phyloP scores from a whole-genome alignment of 2,888 invertebrate genomes.

The Oxycera nigricornis region DNA sequence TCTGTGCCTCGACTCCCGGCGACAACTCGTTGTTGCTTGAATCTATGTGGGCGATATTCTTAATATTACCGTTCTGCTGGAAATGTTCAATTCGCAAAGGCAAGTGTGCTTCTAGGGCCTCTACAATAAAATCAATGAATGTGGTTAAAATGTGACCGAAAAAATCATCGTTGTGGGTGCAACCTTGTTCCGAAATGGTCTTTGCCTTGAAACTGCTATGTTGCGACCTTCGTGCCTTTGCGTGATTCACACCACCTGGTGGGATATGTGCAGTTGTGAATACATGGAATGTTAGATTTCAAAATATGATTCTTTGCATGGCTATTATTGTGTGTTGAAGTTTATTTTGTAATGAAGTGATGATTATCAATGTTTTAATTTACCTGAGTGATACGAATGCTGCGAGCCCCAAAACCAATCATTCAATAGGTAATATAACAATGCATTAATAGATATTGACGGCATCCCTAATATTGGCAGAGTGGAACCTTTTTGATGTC shows the following conservation, averaged over 20 bases:
- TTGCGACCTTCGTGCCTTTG: conserved; percentile 61
- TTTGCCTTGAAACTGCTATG: conserved; percentile 57
- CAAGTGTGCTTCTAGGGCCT: conserved; percentile 59
- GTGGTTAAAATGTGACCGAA: neutral
- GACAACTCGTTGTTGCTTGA: conserved; percentile 47
- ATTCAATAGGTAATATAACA: too few relatives aligned
- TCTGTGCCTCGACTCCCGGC: conserved; percentile 42
- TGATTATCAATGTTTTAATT: too few relatives aligned
- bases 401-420: too few relatives aligned
- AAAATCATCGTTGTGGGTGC: conserved; percentile 41
- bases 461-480: too few relatives aligned
- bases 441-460: too few relatives aligned
- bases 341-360: too few relatives aligned
- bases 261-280: neutral
- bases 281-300: too few relatives aligned
- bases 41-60: conserved; percentile 55
- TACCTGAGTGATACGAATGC: too few relatives aligned
- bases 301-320: too few relatives aligned
- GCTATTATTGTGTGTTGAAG: too few relatives aligned
- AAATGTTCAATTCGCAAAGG: conserved; percentile 60
- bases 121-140: conserved; percentile 50
- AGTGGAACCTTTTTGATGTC: too few relatives aligned
- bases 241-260: conserved; percentile 64
- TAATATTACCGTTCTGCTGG: conserved; percentile 65
- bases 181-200: conserved; percentile 47